Percentiles rank a stretch among this genome's conserved stretches.
Evolutionary conservation across 2,797 vertebrate genomes (phyloP).

Genomic region (Micromesistius poutassou): DNA sequence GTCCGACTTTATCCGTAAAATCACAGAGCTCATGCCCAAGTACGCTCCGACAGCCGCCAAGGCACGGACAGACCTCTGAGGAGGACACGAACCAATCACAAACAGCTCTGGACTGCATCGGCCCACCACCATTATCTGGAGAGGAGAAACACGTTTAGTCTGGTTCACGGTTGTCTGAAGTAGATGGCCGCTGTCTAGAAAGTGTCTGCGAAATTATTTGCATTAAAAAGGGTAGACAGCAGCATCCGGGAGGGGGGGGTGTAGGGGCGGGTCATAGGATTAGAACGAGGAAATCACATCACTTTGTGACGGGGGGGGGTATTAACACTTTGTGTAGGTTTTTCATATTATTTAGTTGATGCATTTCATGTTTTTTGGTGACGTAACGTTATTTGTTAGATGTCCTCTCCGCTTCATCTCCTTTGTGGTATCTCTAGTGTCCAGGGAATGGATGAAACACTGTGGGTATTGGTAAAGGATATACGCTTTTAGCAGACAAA

Average conservation of each 20-base stretch:
- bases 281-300: not conserved
- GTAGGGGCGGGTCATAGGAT: not conserved
- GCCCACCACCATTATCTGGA: constrained; percentile 23
- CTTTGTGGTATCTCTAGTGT: not conserved
- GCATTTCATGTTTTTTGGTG: constrained; percentile 5
- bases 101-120: constrained; percentile 31
- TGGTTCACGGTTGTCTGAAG: constrained; percentile 13
- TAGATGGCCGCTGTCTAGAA: constrained; percentile 9
- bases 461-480: not conserved
- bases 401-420: not conserved
- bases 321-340: not conserved
- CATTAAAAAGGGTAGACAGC: constrained; percentile 6
- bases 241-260: not conserved
- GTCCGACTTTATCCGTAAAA: constrained; percentile 93
- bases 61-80: constrained; percentile 86
- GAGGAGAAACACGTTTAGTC: constrained; percentile 8
- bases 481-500: not conserved
- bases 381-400: not conserved
- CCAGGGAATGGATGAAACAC: not conserved
- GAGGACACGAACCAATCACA: not conserved
- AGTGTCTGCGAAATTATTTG: not conserved
- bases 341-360: not conserved
- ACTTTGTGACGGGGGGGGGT: not conserved
- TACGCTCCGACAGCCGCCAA: constrained; percentile 88
- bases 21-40: constrained; percentile 95